Evolutionary conservation across 1,140 invertebrate species (phyloP).

Genomic region (Philopotamus ludificatus): DNA sequence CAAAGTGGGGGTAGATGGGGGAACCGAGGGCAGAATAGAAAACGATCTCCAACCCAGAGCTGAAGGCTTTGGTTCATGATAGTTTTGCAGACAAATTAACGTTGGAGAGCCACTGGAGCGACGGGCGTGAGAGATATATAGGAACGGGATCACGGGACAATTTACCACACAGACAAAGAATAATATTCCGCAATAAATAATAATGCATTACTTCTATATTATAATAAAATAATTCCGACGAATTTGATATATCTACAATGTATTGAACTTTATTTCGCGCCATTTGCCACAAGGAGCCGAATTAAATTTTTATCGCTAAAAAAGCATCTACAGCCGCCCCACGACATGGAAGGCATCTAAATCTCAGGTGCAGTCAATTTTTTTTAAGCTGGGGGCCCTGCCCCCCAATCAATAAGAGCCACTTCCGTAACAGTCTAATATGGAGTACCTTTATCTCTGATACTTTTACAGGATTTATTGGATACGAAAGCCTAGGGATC

Average conservation of each 20-base stretch:
- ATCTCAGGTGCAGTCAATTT: background rate
- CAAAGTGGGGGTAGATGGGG: background rate
- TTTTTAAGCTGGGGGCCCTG: background rate
- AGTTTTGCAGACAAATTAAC: constrained; percentile 40
- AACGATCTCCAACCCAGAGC: background rate
- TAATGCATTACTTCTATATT: too few relatives aligned
- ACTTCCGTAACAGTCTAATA: constrained; percentile 4
- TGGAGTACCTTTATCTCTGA: constrained; percentile 27
- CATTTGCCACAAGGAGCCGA: too few relatives aligned
- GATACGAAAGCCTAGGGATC: constrained; percentile 12
- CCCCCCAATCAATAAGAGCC: background rate
- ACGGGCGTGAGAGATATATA: constrained; percentile 40
- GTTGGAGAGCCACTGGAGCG: constrained; percentile 22
- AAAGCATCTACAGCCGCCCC: too few relatives aligned
- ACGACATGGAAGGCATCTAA: too few relatives aligned
- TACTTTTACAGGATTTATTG: constrained; percentile 29
- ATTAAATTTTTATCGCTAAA: too few relatives aligned
- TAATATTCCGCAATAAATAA: too few relatives aligned
- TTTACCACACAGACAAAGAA: too few relatives aligned
- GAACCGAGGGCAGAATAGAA: background rate
- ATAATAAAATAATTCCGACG: too few relatives aligned
- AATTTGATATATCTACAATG: too few relatives aligned
- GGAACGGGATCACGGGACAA: background rate
- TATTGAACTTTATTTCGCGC: too few relatives aligned
- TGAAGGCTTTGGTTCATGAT: constrained; percentile 3